phyloP scores from a whole-genome alignment of 2,113 vertebrate species.

The Peromyscus californicus region DNA sequence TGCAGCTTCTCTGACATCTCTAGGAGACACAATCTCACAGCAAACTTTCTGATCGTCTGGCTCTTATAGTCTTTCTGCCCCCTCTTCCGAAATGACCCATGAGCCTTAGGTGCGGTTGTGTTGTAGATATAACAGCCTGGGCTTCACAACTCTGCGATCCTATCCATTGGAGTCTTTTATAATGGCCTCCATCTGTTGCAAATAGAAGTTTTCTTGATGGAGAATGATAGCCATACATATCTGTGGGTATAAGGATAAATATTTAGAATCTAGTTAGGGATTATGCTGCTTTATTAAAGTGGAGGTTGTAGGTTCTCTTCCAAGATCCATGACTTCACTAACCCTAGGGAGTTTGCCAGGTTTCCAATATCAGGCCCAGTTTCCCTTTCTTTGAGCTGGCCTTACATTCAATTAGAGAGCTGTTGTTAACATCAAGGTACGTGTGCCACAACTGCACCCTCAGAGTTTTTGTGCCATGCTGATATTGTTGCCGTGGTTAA shows the following conservation, averaged over 20 bases:
- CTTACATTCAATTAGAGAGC: neutral
- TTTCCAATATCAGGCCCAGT: neutral
- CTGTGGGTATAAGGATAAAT: neutral
- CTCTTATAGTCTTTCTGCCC: neutral
- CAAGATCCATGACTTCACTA: neutral
- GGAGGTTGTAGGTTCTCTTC: neutral
- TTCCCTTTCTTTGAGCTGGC: neutral
- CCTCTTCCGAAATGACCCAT: neutral
- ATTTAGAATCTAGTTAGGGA: neutral
- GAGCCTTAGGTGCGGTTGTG: neutral
- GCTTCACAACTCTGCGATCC: neutral
- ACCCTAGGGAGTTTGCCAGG: neutral
- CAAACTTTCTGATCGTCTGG: neutral
- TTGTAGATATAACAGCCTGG: neutral
- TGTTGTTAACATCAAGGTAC: neutral
- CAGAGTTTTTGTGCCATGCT: neutral
- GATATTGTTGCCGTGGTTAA: neutral
- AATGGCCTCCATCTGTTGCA: neutral
- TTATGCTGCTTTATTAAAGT: neutral
- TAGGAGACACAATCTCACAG: neutral
- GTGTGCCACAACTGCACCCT: neutral
- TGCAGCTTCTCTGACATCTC: neutral
- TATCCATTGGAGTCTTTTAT: neutral
- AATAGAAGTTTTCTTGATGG: neutral
- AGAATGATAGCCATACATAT: neutral